Conservation (phyloP, 1,140 invertebrate genomes). For the Plectrocnemia conspersa region DNA sequence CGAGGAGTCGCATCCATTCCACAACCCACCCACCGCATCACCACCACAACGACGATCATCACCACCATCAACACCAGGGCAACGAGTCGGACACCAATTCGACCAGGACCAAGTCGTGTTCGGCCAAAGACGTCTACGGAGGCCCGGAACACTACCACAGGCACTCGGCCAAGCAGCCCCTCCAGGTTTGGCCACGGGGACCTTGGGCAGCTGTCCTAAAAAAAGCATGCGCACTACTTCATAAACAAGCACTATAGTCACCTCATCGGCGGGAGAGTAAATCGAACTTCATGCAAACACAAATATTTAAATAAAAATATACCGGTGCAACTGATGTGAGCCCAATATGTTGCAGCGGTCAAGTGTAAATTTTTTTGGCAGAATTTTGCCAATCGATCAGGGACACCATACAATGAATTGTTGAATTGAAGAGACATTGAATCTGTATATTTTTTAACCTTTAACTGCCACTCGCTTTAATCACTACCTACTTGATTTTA, state of each 20-base stretch:
- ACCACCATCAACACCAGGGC: not conserved
- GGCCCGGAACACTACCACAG: constrained; percentile 28
- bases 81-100: not conserved
- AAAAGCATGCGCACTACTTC: constrained; percentile 18
- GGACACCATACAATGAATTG: no score
- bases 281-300: no score
- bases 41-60: constrained; percentile 6
- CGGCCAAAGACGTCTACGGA: constrained; percentile 32
- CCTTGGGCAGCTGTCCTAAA: constrained; percentile 8
- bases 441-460: no score
- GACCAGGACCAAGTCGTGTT: constrained; percentile 29
- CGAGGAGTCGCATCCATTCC: constrained; percentile 23
- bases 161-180: constrained; percentile 26
- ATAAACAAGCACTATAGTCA: constrained; percentile 14
- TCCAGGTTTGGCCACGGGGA: constrained; percentile 27
- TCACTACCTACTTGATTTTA: no score
- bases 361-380: no score
- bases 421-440: no score
- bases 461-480: no score
- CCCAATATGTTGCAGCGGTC: no score
- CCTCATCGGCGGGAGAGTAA: no score
- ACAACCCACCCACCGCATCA: constrained; percentile 8
- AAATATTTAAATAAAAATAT: no score
- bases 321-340: no score
- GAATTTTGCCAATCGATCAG: no score